phyloP scores from a whole-genome alignment of 2,888 invertebrate genomes.

The Agonopterix heracliana region DNA sequence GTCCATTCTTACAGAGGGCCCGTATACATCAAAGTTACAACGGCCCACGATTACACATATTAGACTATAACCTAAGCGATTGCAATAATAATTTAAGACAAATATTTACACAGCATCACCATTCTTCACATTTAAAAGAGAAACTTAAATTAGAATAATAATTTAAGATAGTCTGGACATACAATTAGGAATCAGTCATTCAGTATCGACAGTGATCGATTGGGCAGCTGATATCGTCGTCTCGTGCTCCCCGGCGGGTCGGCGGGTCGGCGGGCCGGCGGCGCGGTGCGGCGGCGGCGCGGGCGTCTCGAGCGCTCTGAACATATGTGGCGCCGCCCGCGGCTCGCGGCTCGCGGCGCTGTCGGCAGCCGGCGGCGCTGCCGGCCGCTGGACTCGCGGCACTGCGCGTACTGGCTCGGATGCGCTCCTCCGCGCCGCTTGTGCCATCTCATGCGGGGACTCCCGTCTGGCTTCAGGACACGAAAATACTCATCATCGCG shows the following conservation, averaged over 20 bases:
- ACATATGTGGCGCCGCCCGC: conserved; percentile 5
- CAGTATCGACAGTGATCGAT: conserved; percentile 55
- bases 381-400: conserved; percentile 8
- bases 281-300: conserved; percentile 15
- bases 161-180: conserved; percentile 68
- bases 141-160: conserved; percentile 66
- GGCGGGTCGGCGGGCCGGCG: conserved; percentile 15
- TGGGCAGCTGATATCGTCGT: conserved; percentile 43
- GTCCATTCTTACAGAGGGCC: conserved; percentile 63
- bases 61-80: conserved; percentile 62
- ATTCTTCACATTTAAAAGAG: conserved; percentile 64
- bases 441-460: conserved; percentile 17
- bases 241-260: conserved; percentile 23
- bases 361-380: conserved; percentile 11
- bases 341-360: conserved; percentile 8
- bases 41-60: conserved; percentile 45
- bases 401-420: no score
- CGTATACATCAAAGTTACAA: conserved; percentile 38
- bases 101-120: conserved; percentile 67
- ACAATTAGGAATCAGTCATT: conserved; percentile 75
- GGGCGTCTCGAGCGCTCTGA: neutral
- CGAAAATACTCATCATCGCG: conserved; percentile 33
- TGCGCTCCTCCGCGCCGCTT: conserved; percentile 13
- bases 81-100: conserved; percentile 69
- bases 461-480: conserved; percentile 15